Percentiles rank a stretch among this genome's conserved stretches.
Conservation (phyloP, 2,113 vertebrate species). For the Lycaon pictus region DNA sequence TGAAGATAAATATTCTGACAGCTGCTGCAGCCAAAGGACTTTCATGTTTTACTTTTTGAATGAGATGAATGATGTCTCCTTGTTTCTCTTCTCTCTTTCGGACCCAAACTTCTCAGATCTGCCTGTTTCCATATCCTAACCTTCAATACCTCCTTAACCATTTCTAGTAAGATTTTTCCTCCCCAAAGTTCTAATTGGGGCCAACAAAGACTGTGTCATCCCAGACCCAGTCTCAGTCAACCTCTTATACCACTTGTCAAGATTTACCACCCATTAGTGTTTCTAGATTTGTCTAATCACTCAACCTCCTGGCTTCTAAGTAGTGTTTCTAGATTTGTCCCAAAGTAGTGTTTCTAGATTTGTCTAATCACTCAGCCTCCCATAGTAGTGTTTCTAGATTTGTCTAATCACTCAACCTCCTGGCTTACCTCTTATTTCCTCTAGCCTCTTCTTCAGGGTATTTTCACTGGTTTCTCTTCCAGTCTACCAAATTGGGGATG, state of each 20-base stretch:
- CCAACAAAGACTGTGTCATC: background rate
- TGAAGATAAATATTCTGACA: constrained; percentile 43
- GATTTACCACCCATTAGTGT: background rate
- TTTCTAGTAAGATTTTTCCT: background rate
- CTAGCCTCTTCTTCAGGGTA: background rate
- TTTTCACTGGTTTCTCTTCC: background rate
- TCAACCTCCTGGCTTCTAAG: background rate
- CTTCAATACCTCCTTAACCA: background rate
- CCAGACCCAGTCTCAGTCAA: background rate
- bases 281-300: background rate
- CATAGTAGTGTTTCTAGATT: background rate
- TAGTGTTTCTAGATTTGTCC: background rate
- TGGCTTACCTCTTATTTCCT: background rate
- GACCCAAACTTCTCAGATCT: background rate
- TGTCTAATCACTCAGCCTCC: background rate
- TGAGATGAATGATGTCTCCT: background rate
- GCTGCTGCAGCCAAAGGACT: background rate
- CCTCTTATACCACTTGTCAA: too few species aligned
- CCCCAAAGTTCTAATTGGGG: background rate
- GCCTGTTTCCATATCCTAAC: background rate
- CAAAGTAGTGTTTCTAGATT: background rate
- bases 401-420: background rate
- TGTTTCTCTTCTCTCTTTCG: background rate
- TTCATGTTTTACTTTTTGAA: background rate
- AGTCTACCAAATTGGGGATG: background rate